Evolutionary conservation across 2,888 invertebrate species (phyloP), one percentile per base, ranked within the genome.

Genomic region (Pterostichus madidus): DNA sequence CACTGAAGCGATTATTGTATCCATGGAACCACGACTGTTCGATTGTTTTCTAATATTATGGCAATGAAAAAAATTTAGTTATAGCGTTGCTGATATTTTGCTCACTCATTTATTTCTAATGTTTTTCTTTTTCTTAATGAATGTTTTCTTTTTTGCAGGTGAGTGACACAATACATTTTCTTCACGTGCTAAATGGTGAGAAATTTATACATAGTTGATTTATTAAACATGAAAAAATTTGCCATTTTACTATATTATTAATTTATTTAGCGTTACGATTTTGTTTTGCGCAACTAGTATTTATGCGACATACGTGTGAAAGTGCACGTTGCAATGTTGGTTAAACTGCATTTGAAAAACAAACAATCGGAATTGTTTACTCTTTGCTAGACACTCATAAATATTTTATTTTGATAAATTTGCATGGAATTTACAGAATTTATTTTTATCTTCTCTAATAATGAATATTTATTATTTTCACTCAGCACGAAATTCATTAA

Each of bases 281-380:
- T 61, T 11, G 56, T 31, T 61, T 31, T 35, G 64, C 10, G 11
- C 35, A n/a, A 44, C n/a, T 13, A n/a, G n/a, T n/a, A 10, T 56
- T 56, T 56, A 13, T 10, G 46, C 11, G 31, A 61, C n/a, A 8
- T 64, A 71, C 68, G 68, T 71, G 68, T 71, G 68, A 71, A 71
- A 71, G 13, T 71, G 44, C 44, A 71, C 68, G 44, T 71, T 71
- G 44, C 44, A 71, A 11, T 17, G 17, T 17, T 71, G 15, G 13
- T 44, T 2, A 71, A 39, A 44, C 39, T 71, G 68, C 68, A 71
- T 24, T 44, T 39, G 44, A 17, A 71, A 64, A 71, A 24, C 68
- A 68, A 68, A 68, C 44, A 71, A 10, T 10, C 7, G 13, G 35
- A 13, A n/a, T 64, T 64, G 59, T 64, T 39, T 39, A 64, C 64